Base-by-base conservation (phyloP, 2,113 vertebrate genomes). In the Machaerirhynchus nigripectus region DNA sequence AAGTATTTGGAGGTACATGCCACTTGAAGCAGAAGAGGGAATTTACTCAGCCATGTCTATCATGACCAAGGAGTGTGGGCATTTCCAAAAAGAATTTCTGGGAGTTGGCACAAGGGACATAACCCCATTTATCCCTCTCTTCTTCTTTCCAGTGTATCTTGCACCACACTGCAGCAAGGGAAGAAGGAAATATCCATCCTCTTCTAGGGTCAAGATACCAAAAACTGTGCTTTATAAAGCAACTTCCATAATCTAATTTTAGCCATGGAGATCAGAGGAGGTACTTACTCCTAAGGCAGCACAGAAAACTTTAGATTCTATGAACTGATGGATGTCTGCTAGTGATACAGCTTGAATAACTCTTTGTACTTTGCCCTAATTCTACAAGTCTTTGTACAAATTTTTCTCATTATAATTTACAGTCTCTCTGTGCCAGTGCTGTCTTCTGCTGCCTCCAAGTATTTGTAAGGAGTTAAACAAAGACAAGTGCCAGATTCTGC, bases 391-490 rank as follows among this genome's bases (percentile, higher is more conserved):
- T 95, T 96, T 94, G 67, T 93, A 88, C 56, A 64, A 75, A 44
- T 95, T 96, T 94, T 93, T 93, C 93, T 94, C 89, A 95, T 94
- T 90, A 85, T 87, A 82, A 87, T 94, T 75, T 91, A 33, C 33
- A 80, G 30, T 23, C 13, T 67, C 13, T 61, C 27, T 44, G 15
- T 33, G 27, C 20, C 65, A 42, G 9, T 71, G 78, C 60, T 87
- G n/a, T 61, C 14, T 73, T 82, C 35, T 52, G 21, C 63, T 76
- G 8, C 39, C 49, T 90, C 52, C 24, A 30, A 5, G 31, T 94
- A 9, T 61, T 59, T 59, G 35, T 42, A 35, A 76, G 37, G 37
- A 53, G 19, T 53, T 53, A 70, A 61, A 69, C 28, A 61, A 61
- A 39, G 39, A 46, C 47, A 53, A 33, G 17, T 76, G 44, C 18